Conservation (phyloP, 1,140 invertebrate genomes). For the Bombus soroeensis region DNA sequence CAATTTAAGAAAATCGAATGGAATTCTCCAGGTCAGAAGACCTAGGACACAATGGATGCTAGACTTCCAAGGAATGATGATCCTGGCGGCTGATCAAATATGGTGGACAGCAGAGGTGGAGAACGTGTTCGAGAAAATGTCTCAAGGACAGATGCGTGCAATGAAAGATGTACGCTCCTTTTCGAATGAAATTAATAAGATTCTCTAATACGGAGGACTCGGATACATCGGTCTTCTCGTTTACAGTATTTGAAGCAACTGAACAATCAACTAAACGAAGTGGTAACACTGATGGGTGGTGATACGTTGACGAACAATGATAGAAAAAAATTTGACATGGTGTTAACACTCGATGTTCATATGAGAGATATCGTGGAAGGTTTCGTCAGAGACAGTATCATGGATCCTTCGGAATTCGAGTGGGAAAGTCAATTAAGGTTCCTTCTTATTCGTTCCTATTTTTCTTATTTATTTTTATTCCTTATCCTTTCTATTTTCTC, state of each 20-base stretch:
- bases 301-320: slow-evolving; percentile 91
- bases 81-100: slow-evolving; percentile 92
- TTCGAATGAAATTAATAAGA: neutral
- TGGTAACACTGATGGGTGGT: slow-evolving; percentile 90
- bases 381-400: slow-evolving; percentile 93
- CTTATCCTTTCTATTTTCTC: neutral
- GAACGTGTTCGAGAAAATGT: slow-evolving; percentile 91
- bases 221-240: neutral
- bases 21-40: slow-evolving; percentile 71
- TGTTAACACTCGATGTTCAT: slow-evolving; percentile 95
- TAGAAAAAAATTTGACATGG: slow-evolving; percentile 92
- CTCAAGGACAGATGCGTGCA: slow-evolving; percentile 89
- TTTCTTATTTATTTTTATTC: neutral
- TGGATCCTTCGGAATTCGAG: slow-evolving; percentile 92
- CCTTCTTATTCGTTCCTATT: neutral
- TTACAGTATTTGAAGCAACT: slow-evolving; percentile 87
- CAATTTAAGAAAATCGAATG: neutral
- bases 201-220: too few relatives aligned
- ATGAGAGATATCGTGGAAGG: slow-evolving; percentile 93
- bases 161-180: slow-evolving; percentile 88
- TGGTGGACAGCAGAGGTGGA: slow-evolving; percentile 98
- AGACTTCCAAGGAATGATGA: slow-evolving; percentile 94
- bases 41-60: slow-evolving; percentile 92
- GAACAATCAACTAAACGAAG: slow-evolving; percentile 92
- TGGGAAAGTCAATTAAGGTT: slow-evolving; percentile 94